phyloP scores from a whole-genome alignment of 2,888 invertebrate genomes.

The Conomelus anceps region DNA sequence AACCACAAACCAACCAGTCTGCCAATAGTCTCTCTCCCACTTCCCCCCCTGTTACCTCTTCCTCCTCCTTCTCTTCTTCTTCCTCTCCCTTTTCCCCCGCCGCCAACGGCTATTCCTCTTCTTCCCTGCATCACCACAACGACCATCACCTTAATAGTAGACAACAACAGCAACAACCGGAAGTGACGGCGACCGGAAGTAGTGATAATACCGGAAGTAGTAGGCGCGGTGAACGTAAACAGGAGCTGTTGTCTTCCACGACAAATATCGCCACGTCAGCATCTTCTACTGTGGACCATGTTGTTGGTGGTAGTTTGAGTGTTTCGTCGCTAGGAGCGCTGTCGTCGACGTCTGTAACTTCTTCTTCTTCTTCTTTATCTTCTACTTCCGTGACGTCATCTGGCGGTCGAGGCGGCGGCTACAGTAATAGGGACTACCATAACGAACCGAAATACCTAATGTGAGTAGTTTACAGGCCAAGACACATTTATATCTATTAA shows the following conservation, averaged over 20 bases:
- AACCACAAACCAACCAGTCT: constrained; percentile 17
- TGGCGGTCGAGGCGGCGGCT: constrained; percentile 41
- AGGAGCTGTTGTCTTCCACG: not conserved
- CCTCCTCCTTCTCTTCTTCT: not conserved
- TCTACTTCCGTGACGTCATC: no score
- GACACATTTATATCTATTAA: not conserved
- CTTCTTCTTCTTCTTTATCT: not conserved
- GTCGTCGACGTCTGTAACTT: not conserved
- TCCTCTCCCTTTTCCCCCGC: not conserved
- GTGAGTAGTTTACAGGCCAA: constrained; percentile 45
- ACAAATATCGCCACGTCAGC: not conserved
- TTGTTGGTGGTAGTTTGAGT: not conserved
- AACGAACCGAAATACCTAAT: constrained; percentile 48
- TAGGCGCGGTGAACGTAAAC: no score
- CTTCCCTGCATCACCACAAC: not conserved
- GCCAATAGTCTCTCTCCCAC: constrained; percentile 39
- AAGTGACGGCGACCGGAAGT: not conserved
- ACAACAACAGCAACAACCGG: not conserved
- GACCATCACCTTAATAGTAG: not conserved
- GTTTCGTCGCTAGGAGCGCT: not conserved
- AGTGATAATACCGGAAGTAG: no score
- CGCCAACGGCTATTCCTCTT: not conserved
- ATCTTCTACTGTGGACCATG: not conserved
- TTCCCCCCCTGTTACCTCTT: constrained; percentile 22
- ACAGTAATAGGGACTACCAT: not conserved